Evolutionary conservation across 2,113 vertebrate species (phyloP).

Genomic region (Hypomesus transpacificus): DNA sequence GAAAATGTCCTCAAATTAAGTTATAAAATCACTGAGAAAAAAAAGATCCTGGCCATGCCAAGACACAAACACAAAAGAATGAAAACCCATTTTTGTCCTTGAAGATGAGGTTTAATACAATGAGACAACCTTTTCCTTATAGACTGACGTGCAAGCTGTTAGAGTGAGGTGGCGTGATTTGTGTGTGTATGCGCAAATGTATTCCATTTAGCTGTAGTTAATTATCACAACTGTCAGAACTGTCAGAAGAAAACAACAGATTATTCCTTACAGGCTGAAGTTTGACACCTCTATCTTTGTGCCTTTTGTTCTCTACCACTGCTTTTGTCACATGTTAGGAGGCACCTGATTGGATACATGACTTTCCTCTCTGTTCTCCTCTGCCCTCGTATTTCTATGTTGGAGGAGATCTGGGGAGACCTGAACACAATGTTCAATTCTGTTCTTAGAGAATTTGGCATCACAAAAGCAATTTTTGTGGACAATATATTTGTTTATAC

Average conservation of each 20-base stretch:
- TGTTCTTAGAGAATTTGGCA: background rate
- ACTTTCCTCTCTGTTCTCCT: conserved; percentile 28
- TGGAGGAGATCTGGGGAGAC: background rate
- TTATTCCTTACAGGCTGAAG: conserved; percentile 41
- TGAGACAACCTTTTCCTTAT: no score
- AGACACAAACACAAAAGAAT: no score
- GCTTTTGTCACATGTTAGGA: conserved; percentile 55
- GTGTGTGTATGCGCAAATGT: background rate
- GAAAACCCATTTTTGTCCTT: no score
- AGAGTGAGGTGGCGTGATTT: conserved; percentile 17
- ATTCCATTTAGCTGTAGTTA: conserved; percentile 56
- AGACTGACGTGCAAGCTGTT: conserved; percentile 40
- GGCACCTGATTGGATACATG: conserved; percentile 54
- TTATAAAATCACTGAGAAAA: no score
- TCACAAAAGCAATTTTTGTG: no score
- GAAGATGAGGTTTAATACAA: no score
- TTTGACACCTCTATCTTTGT: conserved; percentile 61
- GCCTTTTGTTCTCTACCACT: conserved; percentile 55
- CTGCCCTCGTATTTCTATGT: background rate
- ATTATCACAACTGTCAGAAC: conserved; percentile 66
- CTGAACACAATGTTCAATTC: background rate
- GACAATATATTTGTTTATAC: no score
- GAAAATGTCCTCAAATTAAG: no score
- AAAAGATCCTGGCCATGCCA: no score
- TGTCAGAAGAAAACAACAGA: conserved; percentile 65